A percentile compares a stretch with the other conserved stretches of the same genome.
Conservation (phyloP, 2,113 vertebrate species). For the Typhlomys cinereus region DNA sequence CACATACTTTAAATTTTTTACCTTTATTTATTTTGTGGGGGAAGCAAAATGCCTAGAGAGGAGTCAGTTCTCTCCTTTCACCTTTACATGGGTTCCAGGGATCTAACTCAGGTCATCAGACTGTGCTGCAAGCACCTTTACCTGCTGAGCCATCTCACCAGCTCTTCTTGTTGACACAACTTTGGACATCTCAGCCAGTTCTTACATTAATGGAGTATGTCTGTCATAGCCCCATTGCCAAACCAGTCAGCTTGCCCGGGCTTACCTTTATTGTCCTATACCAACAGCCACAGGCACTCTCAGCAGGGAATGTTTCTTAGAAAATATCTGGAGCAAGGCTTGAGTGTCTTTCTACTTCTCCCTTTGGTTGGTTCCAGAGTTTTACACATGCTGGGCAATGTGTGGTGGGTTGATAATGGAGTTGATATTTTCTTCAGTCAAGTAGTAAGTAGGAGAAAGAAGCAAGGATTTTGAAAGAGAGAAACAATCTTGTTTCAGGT, state of each 20-base stretch:
- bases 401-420: background rate
- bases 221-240: background rate
- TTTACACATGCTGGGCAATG: background rate
- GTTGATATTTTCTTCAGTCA: background rate
- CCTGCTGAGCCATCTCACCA: no score
- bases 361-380: background rate
- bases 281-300: background rate
- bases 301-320: background rate
- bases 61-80: no score
- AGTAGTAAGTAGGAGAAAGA: background rate
- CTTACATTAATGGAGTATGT: background rate
- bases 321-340: background rate
- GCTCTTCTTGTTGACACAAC: background rate
- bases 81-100: no score
- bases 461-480: background rate
- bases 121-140: no score
- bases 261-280: background rate
- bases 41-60: no score
- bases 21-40: no score
- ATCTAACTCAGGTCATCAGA: no score
- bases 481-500: background rate
- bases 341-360: background rate
- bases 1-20: background rate
- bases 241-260: background rate
- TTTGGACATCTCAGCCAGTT: background rate